These are phyloP conservation scores for Nestor notabilis DNA, from an alignment of 2,113 vertebrate genomes.

Conservation along the genomic window DNA sequence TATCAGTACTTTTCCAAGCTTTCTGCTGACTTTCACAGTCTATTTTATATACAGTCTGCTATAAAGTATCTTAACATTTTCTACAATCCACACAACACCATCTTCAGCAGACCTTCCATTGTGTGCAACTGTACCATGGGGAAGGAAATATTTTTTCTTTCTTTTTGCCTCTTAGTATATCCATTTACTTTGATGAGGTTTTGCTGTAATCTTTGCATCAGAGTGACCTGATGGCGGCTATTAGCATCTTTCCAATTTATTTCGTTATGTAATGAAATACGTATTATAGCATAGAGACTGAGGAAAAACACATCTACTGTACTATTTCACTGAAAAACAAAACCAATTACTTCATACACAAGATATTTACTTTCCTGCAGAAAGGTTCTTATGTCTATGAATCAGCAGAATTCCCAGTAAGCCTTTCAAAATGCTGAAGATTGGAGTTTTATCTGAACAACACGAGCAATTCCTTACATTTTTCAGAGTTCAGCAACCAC, in stretches of 20 bases:
- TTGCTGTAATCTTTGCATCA: background rate
- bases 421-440: background rate
- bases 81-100: background rate
- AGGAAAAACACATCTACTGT: background rate
- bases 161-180: background rate
- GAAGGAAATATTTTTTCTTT: background rate
- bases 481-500: background rate
- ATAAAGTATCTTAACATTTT: background rate
- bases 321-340: background rate
- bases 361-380: background rate
- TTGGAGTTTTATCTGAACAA: background rate
- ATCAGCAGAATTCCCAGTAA: background rate
- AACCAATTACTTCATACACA: background rate
- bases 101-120: background rate
- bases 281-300: background rate
- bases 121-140: background rate
- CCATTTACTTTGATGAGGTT: background rate
- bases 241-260: background rate
- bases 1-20: background rate
- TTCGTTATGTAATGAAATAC: background rate
- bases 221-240: background rate
- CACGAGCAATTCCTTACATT: background rate
- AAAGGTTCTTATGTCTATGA: background rate
- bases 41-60: background rate
- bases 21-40: background rate